Evolutionary conservation across 37 sponge, comb jelly and placozoan genomes (phyloP).

Genomic region (Chondrosia reniformis): DNA sequence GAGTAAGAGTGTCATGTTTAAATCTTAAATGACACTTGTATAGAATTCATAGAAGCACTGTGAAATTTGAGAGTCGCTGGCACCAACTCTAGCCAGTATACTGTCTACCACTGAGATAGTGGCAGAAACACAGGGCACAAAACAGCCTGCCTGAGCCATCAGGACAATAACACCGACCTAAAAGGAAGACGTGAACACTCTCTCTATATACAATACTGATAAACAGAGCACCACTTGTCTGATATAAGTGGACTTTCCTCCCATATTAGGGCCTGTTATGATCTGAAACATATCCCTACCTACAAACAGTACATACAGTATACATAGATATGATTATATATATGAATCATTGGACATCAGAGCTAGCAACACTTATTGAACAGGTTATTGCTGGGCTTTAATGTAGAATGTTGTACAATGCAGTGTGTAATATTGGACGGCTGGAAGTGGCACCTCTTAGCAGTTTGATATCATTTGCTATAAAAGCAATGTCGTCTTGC

Average conservation of each 20-base stretch:
- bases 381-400: no score
- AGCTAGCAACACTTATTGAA: no score
- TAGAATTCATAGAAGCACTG: no score
- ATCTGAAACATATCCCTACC: conserved; percentile 83
- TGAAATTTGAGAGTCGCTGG: conserved; percentile 92
- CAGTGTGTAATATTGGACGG: no score
- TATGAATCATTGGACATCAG: neutral
- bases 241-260: conserved; percentile 98
- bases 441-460: conserved; percentile 60
- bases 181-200: no score
- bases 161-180: conserved; percentile 87
- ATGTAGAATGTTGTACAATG: no score
- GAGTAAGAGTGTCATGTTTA: no score
- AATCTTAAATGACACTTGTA: no score
- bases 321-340: no score
- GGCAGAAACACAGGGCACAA: conserved; percentile 88
- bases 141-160: conserved; percentile 95
- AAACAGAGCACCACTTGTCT: no score
- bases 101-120: conserved; percentile 75
- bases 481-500: conserved; percentile 83
- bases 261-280: conserved; percentile 99
- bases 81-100: conserved; percentile 92
- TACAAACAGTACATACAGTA: no score
- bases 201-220: no score
- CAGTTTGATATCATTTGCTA: conserved; percentile 82